A percentile compares a stretch with the other conserved stretches of the same genome.
Evolutionary conservation across 2,113 vertebrate genomes (phyloP).

Genomic region (Bombycilla garrulus): DNA sequence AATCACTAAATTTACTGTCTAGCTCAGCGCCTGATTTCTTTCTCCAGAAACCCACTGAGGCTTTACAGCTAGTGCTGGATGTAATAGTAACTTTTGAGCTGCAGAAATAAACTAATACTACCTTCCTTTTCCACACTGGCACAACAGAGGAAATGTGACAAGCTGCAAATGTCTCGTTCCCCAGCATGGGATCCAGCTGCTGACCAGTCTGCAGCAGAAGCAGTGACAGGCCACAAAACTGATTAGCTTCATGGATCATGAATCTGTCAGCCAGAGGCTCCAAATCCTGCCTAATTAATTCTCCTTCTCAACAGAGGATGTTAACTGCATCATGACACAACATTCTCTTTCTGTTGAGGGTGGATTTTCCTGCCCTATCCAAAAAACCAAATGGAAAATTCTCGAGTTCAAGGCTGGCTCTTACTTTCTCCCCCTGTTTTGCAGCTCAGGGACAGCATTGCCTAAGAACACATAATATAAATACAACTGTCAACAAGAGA

Average conservation of each 20-base stretch:
- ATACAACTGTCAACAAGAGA: neutral
- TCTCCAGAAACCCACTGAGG: neutral
- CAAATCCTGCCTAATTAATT: conserved; percentile 48
- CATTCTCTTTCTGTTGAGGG: neutral
- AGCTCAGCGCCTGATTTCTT: neutral
- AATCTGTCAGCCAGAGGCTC: conserved; percentile 14
- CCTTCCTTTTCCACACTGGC: neutral
- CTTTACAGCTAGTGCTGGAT: neutral
- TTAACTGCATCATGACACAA: neutral
- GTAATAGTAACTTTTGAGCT: neutral
- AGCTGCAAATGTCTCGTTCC: neutral
- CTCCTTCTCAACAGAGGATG: neutral
- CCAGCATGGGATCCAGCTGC: neutral
- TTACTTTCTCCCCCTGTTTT: neutral
- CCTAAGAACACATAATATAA: neutral
- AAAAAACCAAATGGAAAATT: neutral
- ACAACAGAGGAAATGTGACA: neutral
- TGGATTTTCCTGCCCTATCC: neutral
- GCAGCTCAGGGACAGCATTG: neutral
- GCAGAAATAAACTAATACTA: neutral
- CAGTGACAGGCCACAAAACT: neutral
- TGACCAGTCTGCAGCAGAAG: neutral
- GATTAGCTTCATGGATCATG: conserved; percentile 1
- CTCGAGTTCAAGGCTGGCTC: neutral
- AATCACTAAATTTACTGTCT: neutral